These are phyloP conservation scores for Scartelaos histophorus DNA, from an alignment of 2,113 vertebrate genomes.

Conservation along the genomic window DNA sequence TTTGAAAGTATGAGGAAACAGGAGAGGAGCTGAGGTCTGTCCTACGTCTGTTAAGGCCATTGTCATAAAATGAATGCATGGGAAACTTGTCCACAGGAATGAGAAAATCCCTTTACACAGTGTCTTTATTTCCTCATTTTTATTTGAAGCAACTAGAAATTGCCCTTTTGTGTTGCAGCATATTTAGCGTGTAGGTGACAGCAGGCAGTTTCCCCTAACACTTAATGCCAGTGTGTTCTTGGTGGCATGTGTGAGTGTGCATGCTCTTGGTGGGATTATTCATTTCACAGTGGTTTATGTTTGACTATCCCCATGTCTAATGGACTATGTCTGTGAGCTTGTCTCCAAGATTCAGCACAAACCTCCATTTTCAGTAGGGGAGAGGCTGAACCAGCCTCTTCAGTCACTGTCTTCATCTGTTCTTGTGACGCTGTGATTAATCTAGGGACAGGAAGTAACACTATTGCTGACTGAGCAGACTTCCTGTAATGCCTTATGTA, in stretches of 20 bases:
- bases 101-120: conserved; percentile 32
- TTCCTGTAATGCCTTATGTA: conserved; percentile 73
- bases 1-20: neutral
- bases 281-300: conserved; percentile 67
- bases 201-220: conserved; percentile 22
- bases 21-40: conserved; percentile 38
- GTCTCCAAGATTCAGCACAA: conserved; percentile 10
- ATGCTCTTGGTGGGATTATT: conserved; percentile 51
- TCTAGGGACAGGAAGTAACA: conserved; percentile 69
- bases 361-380: conserved; percentile 6
- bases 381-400: neutral
- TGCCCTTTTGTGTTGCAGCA: neutral
- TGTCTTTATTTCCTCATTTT: conserved; percentile 12
- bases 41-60: conserved; percentile 62
- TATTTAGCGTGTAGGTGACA: conserved; percentile 27
- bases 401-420: neutral
- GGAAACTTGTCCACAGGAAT: conserved; percentile 56
- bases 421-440: conserved; percentile 51
- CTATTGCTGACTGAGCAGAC: conserved; percentile 55
- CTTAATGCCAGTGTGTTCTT: conserved; percentile 16
- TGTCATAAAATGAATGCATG: conserved; percentile 30
- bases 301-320: conserved; percentile 66
- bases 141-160: neutral
- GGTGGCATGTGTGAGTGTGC: conserved; percentile 14
- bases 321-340: conserved; percentile 49